phyloP scores from a whole-genome alignment of 2,113 vertebrate genomes.

The Caretta caretta region DNA sequence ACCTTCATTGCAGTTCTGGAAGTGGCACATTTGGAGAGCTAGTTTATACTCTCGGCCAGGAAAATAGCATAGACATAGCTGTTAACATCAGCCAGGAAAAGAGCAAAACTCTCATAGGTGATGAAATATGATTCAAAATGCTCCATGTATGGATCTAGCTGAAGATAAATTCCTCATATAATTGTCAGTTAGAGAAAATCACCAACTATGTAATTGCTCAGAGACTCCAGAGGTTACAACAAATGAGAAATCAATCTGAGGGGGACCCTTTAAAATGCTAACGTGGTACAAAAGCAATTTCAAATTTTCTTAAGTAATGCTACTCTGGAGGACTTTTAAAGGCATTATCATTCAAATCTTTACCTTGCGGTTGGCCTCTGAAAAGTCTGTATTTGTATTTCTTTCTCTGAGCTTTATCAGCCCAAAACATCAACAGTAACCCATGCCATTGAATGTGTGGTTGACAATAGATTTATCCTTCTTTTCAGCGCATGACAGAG shows the following conservation, averaged over 20 bases:
- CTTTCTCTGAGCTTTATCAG: background rate
- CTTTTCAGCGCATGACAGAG: background rate
- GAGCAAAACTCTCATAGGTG: background rate
- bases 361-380: background rate
- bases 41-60: background rate
- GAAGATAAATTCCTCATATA: conserved; percentile 58
- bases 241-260: conserved; percentile 21
- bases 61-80: background rate
- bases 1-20: background rate
- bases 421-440: accelerated
- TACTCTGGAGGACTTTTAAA: background rate
- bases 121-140: background rate
- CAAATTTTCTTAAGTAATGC: conserved; percentile 24
- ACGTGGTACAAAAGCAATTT: conserved; percentile 42
- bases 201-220: conserved; percentile 17
- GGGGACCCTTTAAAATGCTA: conserved; percentile 18
- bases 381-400: background rate
- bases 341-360: background rate
- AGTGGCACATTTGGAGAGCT: background rate
- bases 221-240: conserved; percentile 12
- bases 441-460: background rate
- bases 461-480: background rate
- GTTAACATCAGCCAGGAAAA: background rate
- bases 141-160: background rate
- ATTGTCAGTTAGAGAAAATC: conserved; percentile 62